Evolutionary conservation across 1,140 invertebrate genomes (phyloP).

Genomic region (Aphidius ervi): DNA sequence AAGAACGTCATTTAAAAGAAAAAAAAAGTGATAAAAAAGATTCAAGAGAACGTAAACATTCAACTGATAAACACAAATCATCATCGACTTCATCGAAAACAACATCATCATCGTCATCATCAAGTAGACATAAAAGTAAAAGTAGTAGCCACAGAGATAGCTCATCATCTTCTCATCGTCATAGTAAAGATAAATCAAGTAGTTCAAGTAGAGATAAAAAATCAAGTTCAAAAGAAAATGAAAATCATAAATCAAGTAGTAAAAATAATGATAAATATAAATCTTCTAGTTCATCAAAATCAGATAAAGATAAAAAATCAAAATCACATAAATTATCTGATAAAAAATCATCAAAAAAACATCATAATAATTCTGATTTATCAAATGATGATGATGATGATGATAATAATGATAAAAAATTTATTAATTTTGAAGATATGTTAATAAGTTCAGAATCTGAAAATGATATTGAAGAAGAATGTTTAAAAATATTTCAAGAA

Average conservation of each 20-base stretch:
- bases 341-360: constrained; percentile 27
- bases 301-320: constrained; percentile 24
- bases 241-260: constrained; percentile 32
- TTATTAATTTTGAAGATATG: constrained; percentile 29
- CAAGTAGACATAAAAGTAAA: constrained; percentile 29
- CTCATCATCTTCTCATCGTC: constrained; percentile 17
- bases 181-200: constrained; percentile 29
- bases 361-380: constrained; percentile 26
- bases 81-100: constrained; percentile 10
- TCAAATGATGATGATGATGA: constrained; percentile 25
- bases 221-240: constrained; percentile 27
- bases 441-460: constrained; percentile 51
- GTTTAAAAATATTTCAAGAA: constrained; percentile 68
- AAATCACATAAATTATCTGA: constrained; percentile 29
- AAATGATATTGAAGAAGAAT: constrained; percentile 65
- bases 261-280: constrained; percentile 27
- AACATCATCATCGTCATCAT: neutral
- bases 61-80: constrained; percentile 24
- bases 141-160: constrained; percentile 25
- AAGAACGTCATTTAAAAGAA: constrained; percentile 20
- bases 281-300: constrained; percentile 29
- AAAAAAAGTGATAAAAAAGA: constrained; percentile 21
- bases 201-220: constrained; percentile 27
- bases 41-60: constrained; percentile 28
- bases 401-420: constrained; percentile 27